Conservation (phyloP, 2,797 vertebrate genomes). For the Pseudopleuronectes americanus region DNA sequence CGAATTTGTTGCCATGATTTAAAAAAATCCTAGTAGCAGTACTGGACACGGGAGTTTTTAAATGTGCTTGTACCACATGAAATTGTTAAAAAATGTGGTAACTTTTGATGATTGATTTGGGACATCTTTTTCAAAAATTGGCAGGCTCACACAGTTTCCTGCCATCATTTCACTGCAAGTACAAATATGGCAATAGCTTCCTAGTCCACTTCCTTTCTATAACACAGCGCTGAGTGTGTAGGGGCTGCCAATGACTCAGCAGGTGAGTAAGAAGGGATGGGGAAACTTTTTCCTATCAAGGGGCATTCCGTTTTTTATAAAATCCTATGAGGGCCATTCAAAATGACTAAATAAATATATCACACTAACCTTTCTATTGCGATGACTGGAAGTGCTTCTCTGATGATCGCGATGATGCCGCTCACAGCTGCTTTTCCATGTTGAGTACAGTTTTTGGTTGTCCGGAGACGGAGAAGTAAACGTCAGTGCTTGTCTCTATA, state of each 20-base stretch:
- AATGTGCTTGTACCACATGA: slow-evolving; percentile 28
- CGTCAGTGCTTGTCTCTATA: not conserved
- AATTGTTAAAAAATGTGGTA: slow-evolving; percentile 9
- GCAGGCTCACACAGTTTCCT: not conserved
- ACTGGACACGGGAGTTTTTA: slow-evolving; percentile 10
- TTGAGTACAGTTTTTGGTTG: not conserved
- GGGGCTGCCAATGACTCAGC: not conserved
- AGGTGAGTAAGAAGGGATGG: not conserved
- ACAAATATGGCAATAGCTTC: not conserved
- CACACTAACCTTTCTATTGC: not conserved
- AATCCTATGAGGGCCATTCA: not conserved
- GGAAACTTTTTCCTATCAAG: not conserved
- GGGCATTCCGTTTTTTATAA: not conserved
- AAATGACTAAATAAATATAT: not conserved
- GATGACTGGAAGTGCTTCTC: not conserved
- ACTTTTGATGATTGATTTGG: not conserved
- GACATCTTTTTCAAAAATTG: slow-evolving; percentile 22
- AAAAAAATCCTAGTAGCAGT: slow-evolving; percentile 38
- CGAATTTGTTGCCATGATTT: slow-evolving; percentile 53
- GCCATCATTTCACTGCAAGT: not conserved
- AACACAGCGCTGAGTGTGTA: not conserved
- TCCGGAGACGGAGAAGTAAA: not conserved
- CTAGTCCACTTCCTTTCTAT: not conserved
- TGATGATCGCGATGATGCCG: not conserved
- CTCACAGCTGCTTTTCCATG: not conserved